Base-by-base conservation (phyloP, 2,888 invertebrate species). In the Ommatoiulus sabulosus region DNA sequence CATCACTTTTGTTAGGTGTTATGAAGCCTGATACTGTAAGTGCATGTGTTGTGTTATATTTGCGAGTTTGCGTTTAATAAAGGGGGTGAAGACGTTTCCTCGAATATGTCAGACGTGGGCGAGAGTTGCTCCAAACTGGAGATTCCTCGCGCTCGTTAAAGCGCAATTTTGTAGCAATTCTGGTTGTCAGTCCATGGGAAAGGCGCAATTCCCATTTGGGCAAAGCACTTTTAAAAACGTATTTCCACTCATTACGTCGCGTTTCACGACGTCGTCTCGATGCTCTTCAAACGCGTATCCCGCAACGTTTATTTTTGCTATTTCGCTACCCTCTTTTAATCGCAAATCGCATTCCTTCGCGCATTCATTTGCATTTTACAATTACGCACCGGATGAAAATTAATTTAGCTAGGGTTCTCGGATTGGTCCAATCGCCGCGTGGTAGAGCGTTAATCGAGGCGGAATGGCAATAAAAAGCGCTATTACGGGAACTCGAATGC, bases 101-200 rank as follows among this genome's bases (percentile, higher is more conserved):
- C n/a, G n/a, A n/a, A n/a, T 5, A 1, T 63, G n/a, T 63, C 57
- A n/a, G 57, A 63, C n/a, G 57, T n/a, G 3, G 5, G n/a, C n/a
- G 57, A 63, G n/a, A 12, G 52, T n/a, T 5, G 46, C 46, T 46
- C 46, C 46, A 46, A 46, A 46, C 46, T n/a, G n/a, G n/a, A 63
- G 57, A 63, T n/a, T 10, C n/a, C 57, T n/a, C n/a, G 17, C 12
- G n/a, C 57, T 63, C 57, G 57, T 63, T 63, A 63, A 63, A n/a
- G 57, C n/a, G n/a, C n/a, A 63, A 63, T 63, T 63, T 63, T 63
- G 57, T 63, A 63, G 57, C 57, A 63, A 63, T 63, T 63, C n/a
- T 63, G 57, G 57, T 63, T 63, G 57, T 63, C 57, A 63, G 57
- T 63, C n/a, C n/a, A n/a, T n/a, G 15, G n/a, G n/a, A 63, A 63